Base-by-base conservation (phyloP, 2,113 vertebrate species). In the Forbesichthys papilliferus region DNA sequence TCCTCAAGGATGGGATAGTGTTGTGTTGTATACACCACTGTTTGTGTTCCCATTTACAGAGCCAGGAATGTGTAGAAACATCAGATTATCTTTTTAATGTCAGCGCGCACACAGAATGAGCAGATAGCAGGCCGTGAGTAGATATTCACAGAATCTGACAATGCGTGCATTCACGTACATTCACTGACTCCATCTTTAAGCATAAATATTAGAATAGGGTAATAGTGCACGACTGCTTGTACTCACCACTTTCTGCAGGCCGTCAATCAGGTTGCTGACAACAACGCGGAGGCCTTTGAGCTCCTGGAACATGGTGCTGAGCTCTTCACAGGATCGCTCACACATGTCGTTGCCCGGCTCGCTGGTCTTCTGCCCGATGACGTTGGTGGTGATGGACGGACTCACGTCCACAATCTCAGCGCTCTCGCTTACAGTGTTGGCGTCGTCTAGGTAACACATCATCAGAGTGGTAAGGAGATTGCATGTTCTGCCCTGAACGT, bases 241-340 rank as follows among this genome's bases (percentile, higher is more conserved):
- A 33, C 88, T 86, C 84, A 98, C 98, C 94, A 99, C 95, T 95
- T 93, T 96, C 65, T 94, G 93, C 69, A 99, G 88, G 71, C 94
- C 96, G 47, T 97, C 95, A 18, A 93, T 95, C n/a, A 99, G 93
- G 83, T 95, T 95, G 73, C 93, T 94, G 65, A 99, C 96, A 3
- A 98, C 80, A 0, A 94, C 89, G 0, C 94, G 95, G 11, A 99
- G 90, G n/a, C 96, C 95, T 0, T 95, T 94, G 48, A 99, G 94
- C 84, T 99, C 98, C 0, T 92, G 93, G 72, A 97, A 94, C 96
- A 98, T 95, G 0, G 87, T 90, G 71, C 94, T 93, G 54, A 99
- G 92, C 71, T 99, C 96, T 65, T 97, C 96, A 0, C 98, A 99
- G 57, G 98, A 98, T 11, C 92, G 96, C 53, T 97, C 95, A 1